Evolutionary conservation across 2,797 vertebrate species (phyloP).

Genomic region (Corythornis leucogaster): DNA sequence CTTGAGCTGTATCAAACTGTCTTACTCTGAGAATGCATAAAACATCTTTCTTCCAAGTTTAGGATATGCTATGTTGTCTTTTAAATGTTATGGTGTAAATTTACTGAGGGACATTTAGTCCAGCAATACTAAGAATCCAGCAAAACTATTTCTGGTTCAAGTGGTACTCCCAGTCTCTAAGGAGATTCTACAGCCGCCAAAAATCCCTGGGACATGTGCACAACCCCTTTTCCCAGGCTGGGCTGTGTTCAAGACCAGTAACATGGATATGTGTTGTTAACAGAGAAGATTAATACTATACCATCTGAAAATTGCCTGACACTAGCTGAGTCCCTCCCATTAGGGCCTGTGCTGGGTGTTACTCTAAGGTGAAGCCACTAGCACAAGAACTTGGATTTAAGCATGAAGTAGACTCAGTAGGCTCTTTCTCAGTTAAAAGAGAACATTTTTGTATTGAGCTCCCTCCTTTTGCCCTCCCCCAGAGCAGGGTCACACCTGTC

Average conservation of each 20-base stretch:
- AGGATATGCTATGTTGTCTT: conserved; percentile 21
- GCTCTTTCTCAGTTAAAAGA: neutral
- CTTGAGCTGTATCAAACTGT: conserved; percentile 33
- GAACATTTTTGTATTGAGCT: neutral
- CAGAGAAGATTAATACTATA: conserved; percentile 37
- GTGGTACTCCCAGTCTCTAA: conserved; percentile 53
- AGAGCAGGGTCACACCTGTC: conserved; percentile 15
- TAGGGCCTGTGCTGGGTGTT: neutral
- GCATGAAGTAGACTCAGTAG: neutral
- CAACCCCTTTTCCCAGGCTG: conserved; percentile 59
- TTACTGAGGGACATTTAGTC: conserved; percentile 34
- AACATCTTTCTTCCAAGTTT: conserved; percentile 23
- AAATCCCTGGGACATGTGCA: conserved; percentile 64
- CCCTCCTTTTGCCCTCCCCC: conserved; percentile 8
- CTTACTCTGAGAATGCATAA: conserved; percentile 4
- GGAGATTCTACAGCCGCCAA: conserved; percentile 43
- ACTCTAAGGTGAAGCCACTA: neutral
- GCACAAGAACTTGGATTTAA: neutral
- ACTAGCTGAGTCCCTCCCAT: neutral
- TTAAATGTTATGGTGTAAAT: conserved; percentile 41
- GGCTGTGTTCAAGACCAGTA: conserved; percentile 17
- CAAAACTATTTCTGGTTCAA: conserved; percentile 58
- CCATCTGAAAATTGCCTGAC: conserved; percentile 33
- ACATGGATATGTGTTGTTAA: conserved; percentile 42
- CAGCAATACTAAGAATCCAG: conserved; percentile 29